phyloP scores from a whole-genome alignment of 2,113 vertebrate species.

The Columbina picui region DNA sequence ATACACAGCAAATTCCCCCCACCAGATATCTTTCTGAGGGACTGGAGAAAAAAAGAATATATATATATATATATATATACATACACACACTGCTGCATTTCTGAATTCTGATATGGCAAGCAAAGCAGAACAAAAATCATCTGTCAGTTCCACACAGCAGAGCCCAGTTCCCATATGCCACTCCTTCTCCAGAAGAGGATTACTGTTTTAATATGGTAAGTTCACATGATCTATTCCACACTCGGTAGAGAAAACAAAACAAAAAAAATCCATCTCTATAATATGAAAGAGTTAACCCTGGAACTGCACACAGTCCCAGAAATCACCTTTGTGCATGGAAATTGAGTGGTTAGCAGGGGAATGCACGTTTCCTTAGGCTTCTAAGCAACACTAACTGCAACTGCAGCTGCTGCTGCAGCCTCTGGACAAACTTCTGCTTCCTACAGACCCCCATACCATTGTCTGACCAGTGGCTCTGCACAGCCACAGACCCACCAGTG shows the following conservation, averaged over 20 bases:
- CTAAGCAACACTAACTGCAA: not conserved
- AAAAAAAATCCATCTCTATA: not conserved
- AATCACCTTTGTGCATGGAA: not conserved
- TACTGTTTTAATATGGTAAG: slow-evolving; percentile 9
- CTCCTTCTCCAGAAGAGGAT: slow-evolving; percentile 9
- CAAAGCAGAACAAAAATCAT: slow-evolving; percentile 49
- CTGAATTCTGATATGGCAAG: slow-evolving; percentile 8
- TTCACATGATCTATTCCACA: not conserved
- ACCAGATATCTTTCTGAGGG: not conserved
- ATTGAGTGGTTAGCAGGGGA: not conserved
- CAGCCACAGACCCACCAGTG: not conserved
- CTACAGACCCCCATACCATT: not conserved
- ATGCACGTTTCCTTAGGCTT: not conserved
- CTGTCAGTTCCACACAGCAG: slow-evolving; percentile 21
- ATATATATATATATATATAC: not conserved
- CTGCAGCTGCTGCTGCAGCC: not conserved
- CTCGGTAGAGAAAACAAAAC: not conserved
- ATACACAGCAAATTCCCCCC: not conserved
- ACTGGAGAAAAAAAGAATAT: not conserved
- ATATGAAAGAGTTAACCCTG: not conserved
- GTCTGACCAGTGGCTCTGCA: not conserved
- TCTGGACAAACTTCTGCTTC: not conserved
- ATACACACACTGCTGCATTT: not conserved
- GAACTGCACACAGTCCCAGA: not conserved
- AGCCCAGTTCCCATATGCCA: slow-evolving; percentile 25